Percentiles rank a stretch among this genome's conserved stretches.
These are phyloP conservation scores for Diarsia mendica DNA, from an alignment of 2,888 invertebrate species.

Conservation along the genomic window DNA sequence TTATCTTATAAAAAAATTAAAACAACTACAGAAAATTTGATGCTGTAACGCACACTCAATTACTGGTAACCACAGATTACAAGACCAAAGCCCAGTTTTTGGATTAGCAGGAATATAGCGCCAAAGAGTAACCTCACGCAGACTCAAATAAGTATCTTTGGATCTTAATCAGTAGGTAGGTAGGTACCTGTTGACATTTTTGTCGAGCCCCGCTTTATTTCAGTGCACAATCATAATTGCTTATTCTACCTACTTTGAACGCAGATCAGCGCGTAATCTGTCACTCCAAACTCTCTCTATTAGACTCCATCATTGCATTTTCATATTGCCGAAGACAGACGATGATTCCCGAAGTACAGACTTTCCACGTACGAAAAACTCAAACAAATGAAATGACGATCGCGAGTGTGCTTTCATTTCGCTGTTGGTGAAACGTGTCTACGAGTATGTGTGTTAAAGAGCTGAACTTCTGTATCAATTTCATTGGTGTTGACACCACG, in stretches of 20 bases:
- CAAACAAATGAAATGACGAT: neutral
- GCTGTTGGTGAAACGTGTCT: neutral
- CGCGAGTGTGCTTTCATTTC: neutral
- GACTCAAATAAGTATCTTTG: no score
- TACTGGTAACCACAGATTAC: no score
- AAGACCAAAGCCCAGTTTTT: no score
- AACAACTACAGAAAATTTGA: no score
- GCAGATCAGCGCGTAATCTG: neutral
- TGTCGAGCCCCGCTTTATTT: neutral
- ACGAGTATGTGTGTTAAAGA: neutral
- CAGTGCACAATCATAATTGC: neutral
- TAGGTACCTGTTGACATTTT: neutral
- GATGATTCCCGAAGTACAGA: neutral
- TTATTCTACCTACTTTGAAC: neutral
- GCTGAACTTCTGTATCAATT: neutral
- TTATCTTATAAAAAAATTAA: no score
- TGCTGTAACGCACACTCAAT: no score
- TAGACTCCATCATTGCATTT: neutral
- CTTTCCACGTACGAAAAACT: neutral
- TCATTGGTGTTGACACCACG: conserved; percentile 33
- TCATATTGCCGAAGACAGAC: neutral
- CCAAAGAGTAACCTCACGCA: neutral
- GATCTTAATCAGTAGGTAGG: neutral
- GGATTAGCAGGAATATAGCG: rapidly evolving
- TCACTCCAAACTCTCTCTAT: neutral